Base-by-base conservation (phyloP, 2,888 invertebrate genomes). In the Pherbina coryleti region DNA sequence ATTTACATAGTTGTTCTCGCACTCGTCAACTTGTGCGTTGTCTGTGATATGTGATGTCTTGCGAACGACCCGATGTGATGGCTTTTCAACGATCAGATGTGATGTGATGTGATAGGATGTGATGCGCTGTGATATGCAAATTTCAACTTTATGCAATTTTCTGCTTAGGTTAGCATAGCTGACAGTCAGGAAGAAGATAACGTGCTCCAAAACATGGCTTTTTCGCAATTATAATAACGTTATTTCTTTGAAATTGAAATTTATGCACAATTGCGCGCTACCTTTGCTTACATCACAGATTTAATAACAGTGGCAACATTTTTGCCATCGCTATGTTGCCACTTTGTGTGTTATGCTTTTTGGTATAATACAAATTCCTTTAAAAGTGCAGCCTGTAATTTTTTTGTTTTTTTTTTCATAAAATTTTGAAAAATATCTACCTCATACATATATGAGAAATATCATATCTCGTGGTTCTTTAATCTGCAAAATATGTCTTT, bases 101-200 rank as follows among this genome's bases (percentile, higher is more conserved):
- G 11, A 60, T n/a, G 57, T 37, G 76, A 37, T 60, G 57, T 1
- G 75, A n/a, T 49, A 64, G 28, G 60, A 51, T 17, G 11, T 14
- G 62, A 51, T 75, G 51, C 66, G 53, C 17, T 37, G 51, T 66
- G 64, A 74, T 74, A 37, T 74, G 74, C 31, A 73, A 73, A 73
- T 73, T 62, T 57, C 57, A 31, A 19, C 34, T 72, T 51, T 4
- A 28, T 69, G 11, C 28, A 7, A 7, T 69, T 51, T 51, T 49
- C 31, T 53, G 49, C 51, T 19, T n/a, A 70, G 5, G 37, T 55
- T 55, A n/a, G 9, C 55, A n/a, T 22, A 55, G 57, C 25, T 22
- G 25, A 60, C 57, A 28, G 28, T 60, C 8, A n/a, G 19, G n/a
- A 22, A 11, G 4, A 14, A 25, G 57, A 25, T 60, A 28, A 25